Conservation (phyloP, 2,888 invertebrate genomes). For the Diarsia dahlii region DNA sequence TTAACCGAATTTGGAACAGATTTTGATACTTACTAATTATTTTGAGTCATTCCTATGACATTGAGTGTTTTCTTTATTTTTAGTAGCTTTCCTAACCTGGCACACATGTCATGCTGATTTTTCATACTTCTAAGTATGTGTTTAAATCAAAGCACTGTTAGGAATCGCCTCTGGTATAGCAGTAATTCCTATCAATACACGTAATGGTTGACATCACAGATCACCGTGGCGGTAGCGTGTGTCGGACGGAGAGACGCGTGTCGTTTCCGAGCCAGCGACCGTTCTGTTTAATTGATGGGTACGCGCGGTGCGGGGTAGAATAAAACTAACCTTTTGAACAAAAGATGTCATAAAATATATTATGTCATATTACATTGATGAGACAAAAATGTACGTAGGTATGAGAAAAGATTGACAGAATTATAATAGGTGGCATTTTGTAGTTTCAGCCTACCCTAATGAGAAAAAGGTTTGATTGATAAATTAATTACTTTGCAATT, state of each 20-base stretch:
- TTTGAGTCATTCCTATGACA: too few species aligned
- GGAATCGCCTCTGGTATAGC: background rate
- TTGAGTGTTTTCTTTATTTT: too few species aligned
- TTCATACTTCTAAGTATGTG: too few species aligned
- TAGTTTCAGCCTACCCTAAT: background rate
- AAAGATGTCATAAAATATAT: background rate
- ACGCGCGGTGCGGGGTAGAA: conserved; percentile 37
- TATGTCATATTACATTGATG: too few species aligned
- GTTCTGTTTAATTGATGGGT: conserved; percentile 69
- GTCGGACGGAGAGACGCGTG: conserved; percentile 64
- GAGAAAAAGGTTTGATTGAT: too few species aligned
- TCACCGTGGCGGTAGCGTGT: conserved; percentile 53
- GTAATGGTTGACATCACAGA: conserved; percentile 25
- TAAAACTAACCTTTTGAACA: background rate
- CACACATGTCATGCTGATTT: too few species aligned
- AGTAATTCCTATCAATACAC: conserved; percentile 38
- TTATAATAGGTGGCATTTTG: background rate
- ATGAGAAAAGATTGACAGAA: background rate
- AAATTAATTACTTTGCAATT: too few species aligned
- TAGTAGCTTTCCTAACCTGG: too few species aligned
- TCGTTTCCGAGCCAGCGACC: conserved; percentile 66
- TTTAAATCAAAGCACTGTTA: too few species aligned
- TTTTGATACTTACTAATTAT: background rate
- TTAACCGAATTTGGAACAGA: background rate
- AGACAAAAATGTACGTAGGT: background rate